These are phyloP conservation scores for Lipophrys pholis DNA, from an alignment of 2,113 vertebrate species.

Conservation along the genomic window DNA sequence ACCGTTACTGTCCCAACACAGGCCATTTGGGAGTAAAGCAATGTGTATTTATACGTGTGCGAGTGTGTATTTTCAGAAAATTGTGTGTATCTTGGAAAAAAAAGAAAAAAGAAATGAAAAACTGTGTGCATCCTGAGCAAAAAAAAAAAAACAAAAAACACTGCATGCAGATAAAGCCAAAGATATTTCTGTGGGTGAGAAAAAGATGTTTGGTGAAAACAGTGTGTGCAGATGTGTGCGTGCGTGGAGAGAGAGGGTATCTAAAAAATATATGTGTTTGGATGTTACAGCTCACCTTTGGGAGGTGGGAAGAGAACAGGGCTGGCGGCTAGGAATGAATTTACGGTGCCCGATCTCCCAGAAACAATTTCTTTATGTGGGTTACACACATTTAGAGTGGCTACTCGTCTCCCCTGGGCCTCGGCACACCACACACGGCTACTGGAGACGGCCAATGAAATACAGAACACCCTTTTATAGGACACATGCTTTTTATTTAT, in stretches of 20 bases:
- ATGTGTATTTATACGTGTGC: slow-evolving; percentile 23
- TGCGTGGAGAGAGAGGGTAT: slow-evolving; percentile 18
- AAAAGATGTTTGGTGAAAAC: slow-evolving; percentile 1
- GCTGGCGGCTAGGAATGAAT: slow-evolving; percentile 75
- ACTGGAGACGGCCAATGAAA: slow-evolving; percentile 69
- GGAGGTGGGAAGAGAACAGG: slow-evolving; percentile 73
- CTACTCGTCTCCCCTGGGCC: slow-evolving; percentile 58
- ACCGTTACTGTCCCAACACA: slow-evolving; percentile 59
- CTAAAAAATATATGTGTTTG: slow-evolving; percentile 70
- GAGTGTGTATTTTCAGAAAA: not conserved
- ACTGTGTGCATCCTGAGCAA: slow-evolving; percentile 9
- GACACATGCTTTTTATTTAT: slow-evolving; percentile 76
- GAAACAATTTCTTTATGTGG: slow-evolving; percentile 81
- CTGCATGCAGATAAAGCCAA: slow-evolving; percentile 19
- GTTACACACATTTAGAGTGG: slow-evolving; percentile 80
- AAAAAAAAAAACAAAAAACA: not conserved
- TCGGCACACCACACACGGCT: slow-evolving; percentile 63
- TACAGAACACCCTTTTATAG: slow-evolving; percentile 71
- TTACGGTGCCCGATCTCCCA: slow-evolving; percentile 72
- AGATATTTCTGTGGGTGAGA: slow-evolving; percentile 20
- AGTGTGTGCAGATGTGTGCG: slow-evolving; percentile 1
- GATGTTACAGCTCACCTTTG: slow-evolving; percentile 75
- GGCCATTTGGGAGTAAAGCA: slow-evolving; percentile 52
- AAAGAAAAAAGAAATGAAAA: no score
- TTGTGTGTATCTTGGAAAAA: not conserved